Evolutionary conservation across 2,797 vertebrate species (phyloP).

Genomic region (Scyliorhinus canicula): DNA sequence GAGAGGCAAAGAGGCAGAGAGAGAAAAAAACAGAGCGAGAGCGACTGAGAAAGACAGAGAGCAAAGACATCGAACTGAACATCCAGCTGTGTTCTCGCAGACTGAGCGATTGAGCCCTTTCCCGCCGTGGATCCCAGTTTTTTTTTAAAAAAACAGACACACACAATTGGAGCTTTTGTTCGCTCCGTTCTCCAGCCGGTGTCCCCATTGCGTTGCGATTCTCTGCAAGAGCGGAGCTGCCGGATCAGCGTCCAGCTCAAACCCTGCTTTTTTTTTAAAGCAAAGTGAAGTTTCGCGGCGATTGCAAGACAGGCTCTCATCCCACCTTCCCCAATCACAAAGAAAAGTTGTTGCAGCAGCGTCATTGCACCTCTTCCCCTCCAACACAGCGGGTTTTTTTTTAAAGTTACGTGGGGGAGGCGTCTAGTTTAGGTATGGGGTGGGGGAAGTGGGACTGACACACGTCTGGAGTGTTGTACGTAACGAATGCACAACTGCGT

Average conservation of each 20-base stretch:
- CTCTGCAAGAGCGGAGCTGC: background rate
- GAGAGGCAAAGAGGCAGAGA: too few relatives aligned
- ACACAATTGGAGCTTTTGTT: slow-evolving; percentile 12
- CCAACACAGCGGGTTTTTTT: too few relatives aligned
- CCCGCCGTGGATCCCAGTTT: background rate
- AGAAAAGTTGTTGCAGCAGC: background rate
- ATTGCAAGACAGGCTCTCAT: too few relatives aligned
- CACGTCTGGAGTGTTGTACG: slow-evolving; percentile 15
- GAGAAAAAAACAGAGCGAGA: too few relatives aligned
- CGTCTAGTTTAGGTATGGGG: background rate
- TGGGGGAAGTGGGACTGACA: background rate
- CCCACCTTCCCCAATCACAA: background rate
- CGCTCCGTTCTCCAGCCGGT: background rate
- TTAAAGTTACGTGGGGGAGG: background rate
- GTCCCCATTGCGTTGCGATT: background rate
- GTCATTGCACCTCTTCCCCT: background rate
- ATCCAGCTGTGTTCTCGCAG: background rate
- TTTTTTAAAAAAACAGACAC: background rate
- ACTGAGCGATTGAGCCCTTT: background rate
- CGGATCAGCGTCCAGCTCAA: background rate
- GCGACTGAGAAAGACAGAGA: too few relatives aligned
- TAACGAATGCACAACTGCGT: slow-evolving; percentile 1
- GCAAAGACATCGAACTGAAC: background rate
- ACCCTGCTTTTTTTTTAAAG: too few relatives aligned
- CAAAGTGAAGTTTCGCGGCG: background rate